Evolutionary conservation across 2,888 invertebrate species (phyloP).

Genomic region (Diarsia brunnea): DNA sequence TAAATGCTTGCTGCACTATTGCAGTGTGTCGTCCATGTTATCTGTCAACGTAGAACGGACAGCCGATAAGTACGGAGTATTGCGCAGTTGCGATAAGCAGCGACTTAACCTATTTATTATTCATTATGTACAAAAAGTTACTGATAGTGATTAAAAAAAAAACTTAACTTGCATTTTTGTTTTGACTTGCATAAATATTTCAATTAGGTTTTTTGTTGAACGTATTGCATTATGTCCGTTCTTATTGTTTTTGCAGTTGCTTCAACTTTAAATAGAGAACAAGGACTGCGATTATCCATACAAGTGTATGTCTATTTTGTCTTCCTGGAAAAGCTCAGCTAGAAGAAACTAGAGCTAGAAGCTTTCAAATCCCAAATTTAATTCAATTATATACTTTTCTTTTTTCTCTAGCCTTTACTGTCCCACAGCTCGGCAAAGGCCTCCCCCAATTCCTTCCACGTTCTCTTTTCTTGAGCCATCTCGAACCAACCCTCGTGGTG

Average conservation of each 20-base stretch:
- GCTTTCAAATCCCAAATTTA: no score
- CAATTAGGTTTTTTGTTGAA: neutral
- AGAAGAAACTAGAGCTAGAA: no score
- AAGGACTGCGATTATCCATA: no score
- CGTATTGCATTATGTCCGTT: neutral
- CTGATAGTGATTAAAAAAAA: conserved; percentile 43
- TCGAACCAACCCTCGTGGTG: no score
- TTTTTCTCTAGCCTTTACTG: no score
- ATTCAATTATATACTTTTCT: no score
- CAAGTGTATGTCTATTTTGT: no score
- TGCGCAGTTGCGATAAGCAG: conserved; percentile 83
- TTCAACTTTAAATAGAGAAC: neutral
- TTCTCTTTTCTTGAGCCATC: no score
- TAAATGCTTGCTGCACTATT: conserved; percentile 2
- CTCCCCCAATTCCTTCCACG: no score
- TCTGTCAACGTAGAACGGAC: conserved; percentile 82
- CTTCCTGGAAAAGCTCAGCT: no score
- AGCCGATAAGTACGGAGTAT: conserved; percentile 79
- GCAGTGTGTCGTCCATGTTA: conserved; percentile 73
- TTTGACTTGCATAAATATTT: neutral
- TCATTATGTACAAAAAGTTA: conserved; percentile 63
- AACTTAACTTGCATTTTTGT: neutral
- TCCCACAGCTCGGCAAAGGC: no score
- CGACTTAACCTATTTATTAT: conserved; percentile 84
- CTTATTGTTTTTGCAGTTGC: neutral